phyloP scores from a whole-genome alignment of 2,113 vertebrate species.

The Plecturocebus donacophilus region DNA sequence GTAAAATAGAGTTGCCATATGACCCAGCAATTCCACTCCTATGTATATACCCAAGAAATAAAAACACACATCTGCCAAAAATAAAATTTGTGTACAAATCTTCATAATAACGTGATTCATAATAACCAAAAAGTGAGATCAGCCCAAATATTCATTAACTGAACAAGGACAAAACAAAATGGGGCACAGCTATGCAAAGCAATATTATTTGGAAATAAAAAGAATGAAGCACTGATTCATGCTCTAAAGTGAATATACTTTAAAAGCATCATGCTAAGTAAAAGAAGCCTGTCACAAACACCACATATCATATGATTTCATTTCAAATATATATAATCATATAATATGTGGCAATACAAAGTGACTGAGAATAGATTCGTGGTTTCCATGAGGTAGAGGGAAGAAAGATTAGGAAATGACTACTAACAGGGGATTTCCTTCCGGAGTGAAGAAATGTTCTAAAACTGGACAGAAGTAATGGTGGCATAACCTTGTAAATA shows the following conservation, averaged over 20 bases:
- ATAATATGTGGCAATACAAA: not conserved
- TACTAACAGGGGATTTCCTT: not conserved
- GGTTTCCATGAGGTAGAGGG: not conserved
- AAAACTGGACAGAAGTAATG: not conserved
- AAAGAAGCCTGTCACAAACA: not conserved
- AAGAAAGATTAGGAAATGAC: not conserved
- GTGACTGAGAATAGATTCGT: not conserved
- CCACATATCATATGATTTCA: not conserved
- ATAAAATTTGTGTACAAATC: not conserved
- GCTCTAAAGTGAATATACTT: not conserved
- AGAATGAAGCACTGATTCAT: not conserved
- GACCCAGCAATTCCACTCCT: not conserved
- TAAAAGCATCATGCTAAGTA: not conserved
- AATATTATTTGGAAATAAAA: not conserved
- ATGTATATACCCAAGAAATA: not conserved
- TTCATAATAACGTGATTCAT: not conserved
- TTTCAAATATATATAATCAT: not conserved
- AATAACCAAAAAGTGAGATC: not conserved
- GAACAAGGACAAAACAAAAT: not conserved
- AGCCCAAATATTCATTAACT: not conserved
- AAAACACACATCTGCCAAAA: not conserved
- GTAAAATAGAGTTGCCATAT: not conserved
- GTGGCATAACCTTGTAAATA: not conserved
- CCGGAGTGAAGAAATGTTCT: not conserved
- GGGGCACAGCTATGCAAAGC: not conserved